phyloP scores from a whole-genome alignment of 64 coral and sea anemone species.

The Actinia tenebrosa region DNA sequence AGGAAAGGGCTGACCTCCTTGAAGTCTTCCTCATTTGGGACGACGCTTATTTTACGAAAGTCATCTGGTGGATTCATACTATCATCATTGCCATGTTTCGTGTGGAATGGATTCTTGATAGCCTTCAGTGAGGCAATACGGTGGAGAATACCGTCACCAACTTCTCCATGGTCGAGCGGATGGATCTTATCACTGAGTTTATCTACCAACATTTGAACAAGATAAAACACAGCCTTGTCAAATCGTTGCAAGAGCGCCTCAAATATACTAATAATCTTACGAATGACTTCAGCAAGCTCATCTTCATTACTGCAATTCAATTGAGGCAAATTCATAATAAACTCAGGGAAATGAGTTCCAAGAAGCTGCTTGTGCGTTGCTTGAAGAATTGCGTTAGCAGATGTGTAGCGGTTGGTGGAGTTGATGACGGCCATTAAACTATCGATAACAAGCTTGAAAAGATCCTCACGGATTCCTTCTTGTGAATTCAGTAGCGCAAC shows the following conservation, averaged over 20 bases:
- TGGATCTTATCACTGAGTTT: neutral
- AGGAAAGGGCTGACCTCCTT: conserved; percentile 54
- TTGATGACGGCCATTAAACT: neutral
- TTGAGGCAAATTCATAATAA: conserved; percentile 21
- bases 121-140: conserved; percentile 5
- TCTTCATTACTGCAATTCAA: neutral
- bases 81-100: neutral
- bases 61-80: conserved; percentile 53
- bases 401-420: neutral
- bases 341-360: neutral
- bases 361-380: neutral
- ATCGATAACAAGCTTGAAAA: conserved; percentile 26
- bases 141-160: neutral
- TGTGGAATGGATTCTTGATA: neutral
- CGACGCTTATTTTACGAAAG: conserved; percentile 55
- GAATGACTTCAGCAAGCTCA: neutral
- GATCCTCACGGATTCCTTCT: conserved; percentile 5
- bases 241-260: conserved; percentile 1
- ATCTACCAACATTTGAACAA: neutral
- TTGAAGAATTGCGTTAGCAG: neutral
- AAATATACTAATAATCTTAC: conserved; percentile 1
- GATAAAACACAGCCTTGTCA: neutral
- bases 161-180: neutral
- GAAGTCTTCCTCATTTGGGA: conserved; percentile 53
- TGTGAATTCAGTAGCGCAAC: conserved; percentile 1